These are phyloP conservation scores for Heliornis fulica DNA, from an alignment of 2,113 vertebrate genomes.

Conservation along the genomic window DNA sequence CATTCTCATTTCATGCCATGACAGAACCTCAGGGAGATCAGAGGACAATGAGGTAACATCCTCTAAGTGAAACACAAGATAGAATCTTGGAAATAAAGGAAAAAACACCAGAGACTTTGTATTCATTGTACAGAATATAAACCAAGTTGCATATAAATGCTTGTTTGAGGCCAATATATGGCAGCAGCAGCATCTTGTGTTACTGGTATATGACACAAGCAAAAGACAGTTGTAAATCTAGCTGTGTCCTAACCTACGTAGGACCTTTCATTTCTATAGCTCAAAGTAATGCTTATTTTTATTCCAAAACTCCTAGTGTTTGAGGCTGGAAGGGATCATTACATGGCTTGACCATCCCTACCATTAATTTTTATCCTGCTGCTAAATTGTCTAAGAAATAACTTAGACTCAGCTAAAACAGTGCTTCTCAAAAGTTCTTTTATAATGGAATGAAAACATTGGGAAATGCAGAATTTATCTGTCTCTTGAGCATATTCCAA, in stretches of 20 bases:
- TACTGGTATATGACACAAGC: background rate
- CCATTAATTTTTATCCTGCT: background rate
- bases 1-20: background rate
- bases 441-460: background rate
- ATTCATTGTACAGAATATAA: background rate
- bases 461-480: background rate
- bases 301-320: background rate
- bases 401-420: background rate
- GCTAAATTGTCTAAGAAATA: background rate
- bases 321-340: background rate
- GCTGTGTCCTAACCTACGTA: background rate
- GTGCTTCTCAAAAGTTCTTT: background rate
- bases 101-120: background rate
- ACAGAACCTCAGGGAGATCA: background rate
- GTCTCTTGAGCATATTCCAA: background rate
- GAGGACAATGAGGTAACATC: background rate
- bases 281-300: background rate
- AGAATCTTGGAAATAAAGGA: background rate
- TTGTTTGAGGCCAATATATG: background rate
- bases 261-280: background rate
- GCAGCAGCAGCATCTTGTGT: background rate
- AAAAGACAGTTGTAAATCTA: background rate
- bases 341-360: background rate
- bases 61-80: background rate
- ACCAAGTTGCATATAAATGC: background rate